These are phyloP conservation scores for Nansenia antarctica DNA, from an alignment of 2,113 vertebrate species.

Conservation along the genomic window DNA sequence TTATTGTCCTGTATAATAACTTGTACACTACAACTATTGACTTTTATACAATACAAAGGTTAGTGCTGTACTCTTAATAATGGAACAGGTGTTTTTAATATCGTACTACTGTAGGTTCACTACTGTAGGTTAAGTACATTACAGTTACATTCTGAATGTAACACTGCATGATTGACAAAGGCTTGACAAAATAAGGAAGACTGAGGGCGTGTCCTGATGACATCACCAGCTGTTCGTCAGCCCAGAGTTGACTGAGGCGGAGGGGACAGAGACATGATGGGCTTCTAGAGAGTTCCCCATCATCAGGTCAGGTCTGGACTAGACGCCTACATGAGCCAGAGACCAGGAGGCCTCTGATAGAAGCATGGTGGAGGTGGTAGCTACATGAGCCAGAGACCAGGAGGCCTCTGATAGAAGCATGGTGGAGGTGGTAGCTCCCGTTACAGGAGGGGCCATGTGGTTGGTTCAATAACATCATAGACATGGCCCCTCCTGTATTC, in stretches of 20 bases:
- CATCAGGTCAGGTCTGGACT: not conserved
- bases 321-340: not conserved
- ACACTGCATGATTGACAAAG: conserved; percentile 60
- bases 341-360: conserved; percentile 31
- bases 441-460: conserved; percentile 12
- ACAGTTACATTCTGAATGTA: conserved; percentile 55
- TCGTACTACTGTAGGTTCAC: conserved; percentile 40
- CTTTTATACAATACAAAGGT: conserved; percentile 63
- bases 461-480: not conserved
- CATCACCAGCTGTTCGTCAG: conserved; percentile 19
- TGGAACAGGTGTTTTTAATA: conserved; percentile 46
- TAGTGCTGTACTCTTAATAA: conserved; percentile 56
- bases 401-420: conserved; percentile 24
- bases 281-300: not conserved
- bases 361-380: conserved; percentile 10
- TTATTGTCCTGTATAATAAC: conserved; percentile 79
- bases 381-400: conserved; percentile 17
- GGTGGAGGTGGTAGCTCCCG: not conserved
- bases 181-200: conserved; percentile 79
- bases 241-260: not conserved
- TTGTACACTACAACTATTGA: conserved; percentile 77
- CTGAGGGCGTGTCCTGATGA: conserved; percentile 76
- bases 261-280: not conserved
- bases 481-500: too few relatives aligned
- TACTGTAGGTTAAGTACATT: conserved; percentile 41